A percentile compares a stretch with the other conserved stretches of the same genome.
phyloP scores from a whole-genome alignment of 1,140 invertebrate species.

The Trichonephila clavipes region DNA sequence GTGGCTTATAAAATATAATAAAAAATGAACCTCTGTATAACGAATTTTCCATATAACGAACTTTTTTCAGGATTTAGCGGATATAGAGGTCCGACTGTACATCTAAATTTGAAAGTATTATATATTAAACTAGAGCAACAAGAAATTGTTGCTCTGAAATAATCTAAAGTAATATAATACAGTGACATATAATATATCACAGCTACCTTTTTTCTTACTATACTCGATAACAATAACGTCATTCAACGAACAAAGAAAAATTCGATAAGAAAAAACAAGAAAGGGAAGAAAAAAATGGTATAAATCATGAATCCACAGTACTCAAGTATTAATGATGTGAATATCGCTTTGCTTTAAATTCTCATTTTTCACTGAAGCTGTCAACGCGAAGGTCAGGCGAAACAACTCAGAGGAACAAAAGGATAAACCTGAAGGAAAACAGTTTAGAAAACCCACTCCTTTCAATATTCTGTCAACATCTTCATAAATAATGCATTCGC shows the following conservation, averaged over 20 bases:
- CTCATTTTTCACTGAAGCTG: slow-evolving; percentile 55
- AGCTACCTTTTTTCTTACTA: background rate
- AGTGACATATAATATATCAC: too few species aligned
- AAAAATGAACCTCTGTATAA: too few species aligned
- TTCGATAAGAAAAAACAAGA: background rate
- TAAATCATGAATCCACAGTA: background rate
- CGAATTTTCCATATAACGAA: too few species aligned
- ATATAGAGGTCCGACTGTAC: too few species aligned
- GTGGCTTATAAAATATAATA: too few species aligned
- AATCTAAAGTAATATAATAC: too few species aligned
- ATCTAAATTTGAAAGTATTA: too few species aligned
- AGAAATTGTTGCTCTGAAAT: too few species aligned
- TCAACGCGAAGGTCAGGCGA: slow-evolving; percentile 41
- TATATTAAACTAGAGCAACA: too few species aligned
- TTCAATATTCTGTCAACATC: slow-evolving; percentile 36
- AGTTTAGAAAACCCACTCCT: slow-evolving; percentile 22
- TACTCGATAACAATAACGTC: background rate
- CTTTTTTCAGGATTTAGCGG: too few species aligned
- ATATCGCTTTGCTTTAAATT: slow-evolving; percentile 39
- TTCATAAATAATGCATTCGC: slow-evolving; percentile 60
- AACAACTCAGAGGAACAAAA: background rate
- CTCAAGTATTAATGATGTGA: slow-evolving; percentile 35
- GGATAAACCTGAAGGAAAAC: background rate
- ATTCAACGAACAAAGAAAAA: background rate
- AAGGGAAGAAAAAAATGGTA: too few species aligned